phyloP scores from a whole-genome alignment of 2,888 invertebrate genomes.

The Ganaspis brasiliensis region DNA sequence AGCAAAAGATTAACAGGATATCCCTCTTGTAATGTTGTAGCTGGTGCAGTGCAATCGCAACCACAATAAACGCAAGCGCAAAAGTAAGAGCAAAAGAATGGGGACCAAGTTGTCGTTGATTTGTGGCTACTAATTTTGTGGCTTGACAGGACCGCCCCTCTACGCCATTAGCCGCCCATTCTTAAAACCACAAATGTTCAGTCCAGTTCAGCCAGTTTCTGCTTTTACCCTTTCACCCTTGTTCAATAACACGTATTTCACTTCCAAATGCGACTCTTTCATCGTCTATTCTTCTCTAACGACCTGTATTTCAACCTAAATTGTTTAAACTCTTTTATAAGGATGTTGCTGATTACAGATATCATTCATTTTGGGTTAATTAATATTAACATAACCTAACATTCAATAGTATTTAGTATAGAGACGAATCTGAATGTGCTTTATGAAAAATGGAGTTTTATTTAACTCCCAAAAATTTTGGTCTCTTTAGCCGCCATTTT shows the following conservation, averaged over 20 bases:
- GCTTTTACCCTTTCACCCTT: constrained; percentile 48
- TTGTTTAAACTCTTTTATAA: too few relatives aligned
- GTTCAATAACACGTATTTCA: constrained; percentile 45
- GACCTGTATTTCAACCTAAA: too few relatives aligned
- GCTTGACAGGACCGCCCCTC: constrained; percentile 68
- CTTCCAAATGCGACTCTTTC: constrained; percentile 39
- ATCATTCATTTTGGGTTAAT: too few relatives aligned
- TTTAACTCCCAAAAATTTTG: too few relatives aligned
- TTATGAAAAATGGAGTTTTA: too few relatives aligned
- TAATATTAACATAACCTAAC: too few relatives aligned
- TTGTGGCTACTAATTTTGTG: constrained; percentile 77
- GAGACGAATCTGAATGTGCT: too few relatives aligned
- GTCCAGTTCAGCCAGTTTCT: constrained; percentile 33
- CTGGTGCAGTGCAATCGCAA: constrained; percentile 51
- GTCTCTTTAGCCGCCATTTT: too few relatives aligned
- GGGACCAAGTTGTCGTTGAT: constrained; percentile 74
- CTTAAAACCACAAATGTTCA: constrained; percentile 65
- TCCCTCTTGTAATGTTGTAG: too few relatives aligned
- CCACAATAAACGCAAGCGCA: constrained; percentile 47
- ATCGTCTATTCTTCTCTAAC: constrained; percentile 3
- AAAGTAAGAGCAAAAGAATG: constrained; percentile 58
- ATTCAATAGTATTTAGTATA: too few relatives aligned
- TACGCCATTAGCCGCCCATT: constrained; percentile 75
- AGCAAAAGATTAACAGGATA: constrained; percentile 2
- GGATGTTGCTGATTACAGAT: too few relatives aligned